Base-by-base conservation (phyloP, 2,888 invertebrate species). In the Geophilus truncorum region DNA sequence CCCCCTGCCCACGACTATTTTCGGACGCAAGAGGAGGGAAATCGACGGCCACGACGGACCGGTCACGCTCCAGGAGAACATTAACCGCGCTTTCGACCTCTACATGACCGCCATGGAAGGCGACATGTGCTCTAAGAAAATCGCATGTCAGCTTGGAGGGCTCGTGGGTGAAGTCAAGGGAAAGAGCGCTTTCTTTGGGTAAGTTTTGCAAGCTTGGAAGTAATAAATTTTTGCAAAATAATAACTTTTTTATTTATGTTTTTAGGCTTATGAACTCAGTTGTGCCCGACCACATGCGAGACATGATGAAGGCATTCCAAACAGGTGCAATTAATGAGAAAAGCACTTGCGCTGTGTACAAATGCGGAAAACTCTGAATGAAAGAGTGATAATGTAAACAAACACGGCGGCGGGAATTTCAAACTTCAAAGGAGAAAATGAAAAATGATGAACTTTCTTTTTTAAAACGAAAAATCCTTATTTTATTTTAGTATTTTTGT, bases 111-210 rank as follows among this genome's bases (percentile, higher is more conserved):
- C 82, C 21, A 78, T 82, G 15, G 83, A 84, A 75, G 80, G 82
- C 0, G 83, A 84, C 23, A 34, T 82, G 32, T 84, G 84, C 79
- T 81, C 83, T 80, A 82, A 83, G 80, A 23, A 83, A 25, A 81
- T 84, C 4, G 82, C 82, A 6, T 84, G 84, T 81, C 83, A 84
- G 36, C 32, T 83, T 6, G 84, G 84, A 23, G 82, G 82, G 15
- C 76, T 81, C 30, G 76, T 83, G 40, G 57, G 75, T 18, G 80
- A 82, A 30, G 80, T 83, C 77, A 77, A 80, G 34, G 81, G 81
- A 23, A 83, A 83, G 51, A 77, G 81, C 36, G 78, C 80, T 9
- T 82, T 83, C 80, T 82, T 83, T 57, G 82, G 81, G 83, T 83
- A 79, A 80, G 80, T 78, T 15, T n/a, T n/a, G n/a, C n/a, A n/a